Percentiles rank a stretch among this genome's conserved stretches.
Conservation (phyloP, 2,888 invertebrate genomes). For the Crocallis elinguaria region DNA sequence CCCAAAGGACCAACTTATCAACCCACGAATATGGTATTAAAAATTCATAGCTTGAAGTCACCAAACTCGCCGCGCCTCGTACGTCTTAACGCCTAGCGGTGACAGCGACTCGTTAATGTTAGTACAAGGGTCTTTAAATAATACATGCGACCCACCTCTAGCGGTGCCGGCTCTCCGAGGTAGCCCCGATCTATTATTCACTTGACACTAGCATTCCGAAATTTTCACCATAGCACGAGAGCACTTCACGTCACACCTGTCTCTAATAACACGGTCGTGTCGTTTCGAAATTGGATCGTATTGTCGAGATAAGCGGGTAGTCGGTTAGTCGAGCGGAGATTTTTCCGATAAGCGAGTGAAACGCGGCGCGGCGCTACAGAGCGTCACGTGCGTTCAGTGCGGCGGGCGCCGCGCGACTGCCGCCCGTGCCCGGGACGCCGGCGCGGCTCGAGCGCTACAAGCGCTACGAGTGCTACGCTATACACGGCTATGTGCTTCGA, state of each 20-base stretch:
- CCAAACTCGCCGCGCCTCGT: slow-evolving; percentile 24
- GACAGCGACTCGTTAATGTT: slow-evolving; percentile 33
- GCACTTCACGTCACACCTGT: slow-evolving; percentile 52
- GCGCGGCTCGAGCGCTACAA: slow-evolving; percentile 28
- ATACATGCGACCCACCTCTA: slow-evolving; percentile 60
- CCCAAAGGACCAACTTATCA: slow-evolving; percentile 20
- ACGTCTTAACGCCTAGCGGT: slow-evolving; percentile 13
- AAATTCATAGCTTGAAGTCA: slow-evolving; percentile 39
- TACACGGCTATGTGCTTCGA: not conserved
- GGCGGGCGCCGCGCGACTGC: slow-evolving; percentile 69
- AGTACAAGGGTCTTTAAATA: slow-evolving; percentile 43
- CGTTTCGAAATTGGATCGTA: slow-evolving; percentile 16
- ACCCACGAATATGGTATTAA: slow-evolving; percentile 49
- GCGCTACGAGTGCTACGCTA: slow-evolving; percentile 1
- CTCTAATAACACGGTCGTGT: slow-evolving; percentile 24
- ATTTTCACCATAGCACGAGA: slow-evolving; percentile 49
- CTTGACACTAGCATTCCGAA: slow-evolving; percentile 52
- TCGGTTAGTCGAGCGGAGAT: slow-evolving; percentile 27
- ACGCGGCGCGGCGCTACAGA: slow-evolving; percentile 6
- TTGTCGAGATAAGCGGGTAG: slow-evolving; percentile 19
- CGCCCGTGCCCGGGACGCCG: slow-evolving; percentile 31
- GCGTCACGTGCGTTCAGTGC: slow-evolving; percentile 41
- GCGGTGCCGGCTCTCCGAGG: slow-evolving; percentile 65
- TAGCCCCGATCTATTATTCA: slow-evolving; percentile 61
- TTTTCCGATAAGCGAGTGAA: slow-evolving; percentile 10